Conservation (phyloP, 2,888 invertebrate genomes). For the Coelopa pilipes region DNA sequence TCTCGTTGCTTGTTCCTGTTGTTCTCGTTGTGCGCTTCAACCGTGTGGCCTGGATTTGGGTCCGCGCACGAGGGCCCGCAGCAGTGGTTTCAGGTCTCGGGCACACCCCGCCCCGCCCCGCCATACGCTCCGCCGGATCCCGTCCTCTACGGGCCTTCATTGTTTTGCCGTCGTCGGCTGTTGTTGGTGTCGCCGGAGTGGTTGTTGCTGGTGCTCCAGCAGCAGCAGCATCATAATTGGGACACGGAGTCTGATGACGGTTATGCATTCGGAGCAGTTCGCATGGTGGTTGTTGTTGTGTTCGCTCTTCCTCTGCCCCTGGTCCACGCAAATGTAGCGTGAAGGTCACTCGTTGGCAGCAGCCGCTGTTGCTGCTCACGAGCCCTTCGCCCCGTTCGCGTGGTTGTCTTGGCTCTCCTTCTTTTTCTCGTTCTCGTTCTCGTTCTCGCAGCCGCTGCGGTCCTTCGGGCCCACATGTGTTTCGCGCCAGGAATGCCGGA, state of each 20-base stretch:
- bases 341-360: conserved; percentile 12
- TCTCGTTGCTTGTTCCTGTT: conserved; percentile 4
- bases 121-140: no score
- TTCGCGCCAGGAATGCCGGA: not conserved
- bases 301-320: not conserved
- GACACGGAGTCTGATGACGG: not conserved
- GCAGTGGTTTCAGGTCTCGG: no score
- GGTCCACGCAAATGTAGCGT: conserved; percentile 12
- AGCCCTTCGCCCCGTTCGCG: not conserved
- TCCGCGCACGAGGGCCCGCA: no score
- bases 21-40: not conserved
- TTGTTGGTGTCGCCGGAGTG: no score
- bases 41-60: no score
- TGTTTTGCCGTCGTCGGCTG: no score
- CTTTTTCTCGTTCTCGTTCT: not conserved
- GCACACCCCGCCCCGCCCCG: no score
- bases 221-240: conserved; percentile 18
- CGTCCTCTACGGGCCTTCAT: no score
- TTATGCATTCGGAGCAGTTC: not conserved
- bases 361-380: no score
- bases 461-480: not conserved
- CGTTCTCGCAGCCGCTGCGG: not conserved
- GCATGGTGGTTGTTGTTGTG: not conserved
- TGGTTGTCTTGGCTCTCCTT: not conserved
- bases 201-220: not conserved